Evolutionary conservation across 2,888 invertebrate genomes (phyloP), one percentile per base, ranked within the genome.

Genomic region (Aleiodes testaceus): DNA sequence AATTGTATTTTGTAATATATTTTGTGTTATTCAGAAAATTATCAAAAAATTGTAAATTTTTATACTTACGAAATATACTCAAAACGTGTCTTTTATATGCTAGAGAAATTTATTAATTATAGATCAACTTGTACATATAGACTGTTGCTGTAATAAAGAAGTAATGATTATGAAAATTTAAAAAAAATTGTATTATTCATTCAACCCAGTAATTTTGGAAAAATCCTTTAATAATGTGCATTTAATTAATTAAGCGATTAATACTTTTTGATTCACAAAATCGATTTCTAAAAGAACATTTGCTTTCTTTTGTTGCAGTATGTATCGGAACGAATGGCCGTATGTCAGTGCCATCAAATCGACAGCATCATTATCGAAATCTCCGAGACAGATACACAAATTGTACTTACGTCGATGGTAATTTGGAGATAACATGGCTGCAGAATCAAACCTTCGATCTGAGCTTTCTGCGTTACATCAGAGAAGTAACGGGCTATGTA

Each of bases 381-480:
- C 91, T 97, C 83, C 93, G 95, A 82, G 96, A 97, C 88, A 93
- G 97, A 79, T 99, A 97, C 90, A 96, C 95, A 78, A 98, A 98
- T 89, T 99, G 99, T 89, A 98, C 98, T 36, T 98, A 98, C 88
- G 97, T 99, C 77, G 97, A 98, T 87, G 99, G 99, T 75, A 99
- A 99, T 89, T 91, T 99, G 85, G 99, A 99, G 89, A 91, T 99
- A 79, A 97, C 97, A 75, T 97, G 97, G 96, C 92, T 98, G 52
- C 93, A 95, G 87, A 95, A 96, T 88, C 70, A 93, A 76, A 92
- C 93, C 75, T 90, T 94, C 88, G 97, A 98, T 87, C 91, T 98
- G 78, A 94, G 94, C 80, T 98, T 98, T 87, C 91, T 98, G 73
- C 93, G 96, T 86, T 93, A 96, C 86, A 98, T 98, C 79, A 91